A percentile compares a stretch with the other conserved stretches of the same genome.
These are phyloP conservation scores for Nansenia antarctica DNA, from an alignment of 2,113 vertebrate genomes.

Conservation along the genomic window DNA sequence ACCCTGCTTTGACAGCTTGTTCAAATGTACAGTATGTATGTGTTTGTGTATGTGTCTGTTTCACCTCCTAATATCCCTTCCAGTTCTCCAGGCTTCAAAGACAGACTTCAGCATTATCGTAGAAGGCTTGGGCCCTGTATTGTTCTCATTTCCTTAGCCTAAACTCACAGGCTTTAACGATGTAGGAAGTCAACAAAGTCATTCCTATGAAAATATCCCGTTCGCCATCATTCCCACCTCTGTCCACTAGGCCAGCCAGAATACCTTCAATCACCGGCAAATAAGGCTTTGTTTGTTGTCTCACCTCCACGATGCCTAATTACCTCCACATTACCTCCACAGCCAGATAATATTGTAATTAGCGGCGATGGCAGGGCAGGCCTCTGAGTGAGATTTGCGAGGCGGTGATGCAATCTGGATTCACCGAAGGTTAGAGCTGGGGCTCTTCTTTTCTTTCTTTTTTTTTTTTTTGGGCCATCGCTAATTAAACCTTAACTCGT, in stretches of 20 bases:
- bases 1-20: constrained; percentile 38
- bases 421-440: constrained; percentile 54
- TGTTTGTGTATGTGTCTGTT: constrained; percentile 28
- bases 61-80: constrained; percentile 7
- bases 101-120: constrained; percentile 1
- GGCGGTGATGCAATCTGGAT: constrained; percentile 54
- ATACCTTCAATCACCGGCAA: constrained; percentile 22
- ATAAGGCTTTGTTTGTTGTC: constrained; percentile 29
- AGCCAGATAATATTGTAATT: constrained; percentile 43
- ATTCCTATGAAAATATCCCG: neutral
- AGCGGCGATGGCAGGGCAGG: constrained; percentile 35
- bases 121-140: neutral
- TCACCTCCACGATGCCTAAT: constrained; percentile 47
- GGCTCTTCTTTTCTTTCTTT: constrained; percentile 24
- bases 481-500: constrained; percentile 74
- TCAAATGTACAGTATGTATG: neutral
- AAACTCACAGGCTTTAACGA: neutral
- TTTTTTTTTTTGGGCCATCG: constrained; percentile 53
- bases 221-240: neutral
- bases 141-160: neutral
- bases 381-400: constrained; percentile 41
- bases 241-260: constrained; percentile 11
- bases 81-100: constrained; percentile 24
- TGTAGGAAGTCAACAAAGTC: constrained; percentile 1
- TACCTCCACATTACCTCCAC: constrained; percentile 50